Percentiles rank a stretch among this genome's conserved stretches.
Evolutionary conservation across 2,888 invertebrate genomes (phyloP).

Genomic region (Subacronicta megacephala): DNA sequence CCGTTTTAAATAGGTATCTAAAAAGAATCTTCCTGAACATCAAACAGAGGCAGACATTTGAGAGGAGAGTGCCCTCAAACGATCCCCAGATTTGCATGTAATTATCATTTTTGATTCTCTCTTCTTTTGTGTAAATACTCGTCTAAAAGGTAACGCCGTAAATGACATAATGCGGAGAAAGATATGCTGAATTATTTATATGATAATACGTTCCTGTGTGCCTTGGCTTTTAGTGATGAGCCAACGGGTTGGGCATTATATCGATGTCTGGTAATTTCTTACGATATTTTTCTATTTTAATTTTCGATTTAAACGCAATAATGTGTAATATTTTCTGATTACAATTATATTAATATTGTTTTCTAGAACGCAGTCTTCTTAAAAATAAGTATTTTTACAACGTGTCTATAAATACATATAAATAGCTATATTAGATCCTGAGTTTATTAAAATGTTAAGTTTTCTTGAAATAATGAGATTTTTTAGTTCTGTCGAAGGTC

Average conservation of each 20-base stretch:
- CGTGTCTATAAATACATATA: too few relatives aligned
- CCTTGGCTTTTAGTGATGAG: constrained; percentile 59
- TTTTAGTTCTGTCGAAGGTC: too few relatives aligned
- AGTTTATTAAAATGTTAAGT: too few relatives aligned
- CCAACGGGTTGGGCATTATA: not conserved
- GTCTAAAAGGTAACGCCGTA: constrained; percentile 85
- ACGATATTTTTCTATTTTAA: not conserved
- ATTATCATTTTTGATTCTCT: constrained; percentile 90
- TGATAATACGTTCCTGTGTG: constrained; percentile 78
- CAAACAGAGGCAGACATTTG: constrained; percentile 65
- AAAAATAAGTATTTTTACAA: too few relatives aligned
- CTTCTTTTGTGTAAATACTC: constrained; percentile 89
- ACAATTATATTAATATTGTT: too few relatives aligned
- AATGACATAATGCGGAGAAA: constrained; percentile 88
- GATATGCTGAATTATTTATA: constrained; percentile 89
- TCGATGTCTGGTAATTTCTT: constrained; percentile 3
- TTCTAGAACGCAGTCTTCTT: too few relatives aligned
- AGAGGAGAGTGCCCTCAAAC: constrained; percentile 68
- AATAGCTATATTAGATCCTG: too few relatives aligned
- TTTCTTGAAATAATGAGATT: too few relatives aligned
- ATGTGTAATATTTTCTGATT: too few relatives aligned
- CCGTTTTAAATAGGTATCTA: constrained; percentile 52
- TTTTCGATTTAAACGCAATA: too few relatives aligned
- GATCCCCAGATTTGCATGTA: constrained; percentile 87
- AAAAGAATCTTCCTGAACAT: constrained; percentile 65